phyloP scores from a whole-genome alignment of 2,888 invertebrate genomes.

The Syrphus vitripennis region DNA sequence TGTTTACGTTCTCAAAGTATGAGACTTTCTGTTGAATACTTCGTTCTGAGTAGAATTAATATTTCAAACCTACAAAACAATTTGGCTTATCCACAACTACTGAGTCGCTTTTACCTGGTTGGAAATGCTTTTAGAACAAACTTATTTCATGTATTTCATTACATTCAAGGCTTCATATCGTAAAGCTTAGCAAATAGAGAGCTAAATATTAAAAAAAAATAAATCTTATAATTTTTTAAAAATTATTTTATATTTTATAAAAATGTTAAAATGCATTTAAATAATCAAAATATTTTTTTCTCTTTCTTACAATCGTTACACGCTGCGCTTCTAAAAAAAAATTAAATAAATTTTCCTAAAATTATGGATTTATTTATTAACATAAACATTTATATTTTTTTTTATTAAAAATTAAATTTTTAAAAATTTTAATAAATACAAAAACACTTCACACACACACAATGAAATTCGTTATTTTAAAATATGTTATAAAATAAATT shows the following conservation, averaged over 20 bases:
- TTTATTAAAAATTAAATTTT: not conserved
- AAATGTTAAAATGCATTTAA: constrained; percentile 5
- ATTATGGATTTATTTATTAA: constrained; percentile 38
- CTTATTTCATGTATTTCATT: constrained; percentile 38
- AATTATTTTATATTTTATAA: not conserved
- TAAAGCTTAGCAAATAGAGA: not conserved
- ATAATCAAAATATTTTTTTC: constrained; percentile 18
- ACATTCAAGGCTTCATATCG: constrained; percentile 31
- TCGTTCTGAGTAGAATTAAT: not conserved
- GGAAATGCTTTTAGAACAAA: not conserved
- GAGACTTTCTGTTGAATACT: not conserved
- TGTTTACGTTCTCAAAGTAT: not conserved
- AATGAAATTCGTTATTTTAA: constrained; percentile 49
- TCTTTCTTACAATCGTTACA: constrained; percentile 55
- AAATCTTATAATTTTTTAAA: not conserved
- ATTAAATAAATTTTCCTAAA: constrained; percentile 4
- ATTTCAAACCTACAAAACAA: not conserved
- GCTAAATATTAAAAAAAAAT: not conserved
- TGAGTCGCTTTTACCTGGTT: not conserved
- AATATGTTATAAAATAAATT: constrained; percentile 34
- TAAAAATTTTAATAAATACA: not conserved
- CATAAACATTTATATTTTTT: constrained; percentile 25
- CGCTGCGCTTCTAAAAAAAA: constrained; percentile 67
- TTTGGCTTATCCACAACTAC: not conserved
- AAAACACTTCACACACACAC: constrained; percentile 1